A percentile compares a stretch with the other conserved stretches of the same genome.
Conservation (phyloP, 2,888 invertebrate species). For the Parapristionchus giblindavisi region DNA sequence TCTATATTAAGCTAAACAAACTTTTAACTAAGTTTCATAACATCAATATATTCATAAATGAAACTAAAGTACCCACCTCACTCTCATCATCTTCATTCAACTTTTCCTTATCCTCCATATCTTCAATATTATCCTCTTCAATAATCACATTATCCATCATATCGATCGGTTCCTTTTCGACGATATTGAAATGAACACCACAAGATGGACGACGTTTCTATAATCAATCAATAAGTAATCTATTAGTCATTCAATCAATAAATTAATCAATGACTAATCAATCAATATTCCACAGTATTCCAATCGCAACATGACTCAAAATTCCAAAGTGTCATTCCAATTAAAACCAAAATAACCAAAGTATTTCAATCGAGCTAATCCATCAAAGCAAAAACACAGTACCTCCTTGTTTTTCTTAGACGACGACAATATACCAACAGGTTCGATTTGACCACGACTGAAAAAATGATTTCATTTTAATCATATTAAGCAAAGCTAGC, state of each 20-base stretch:
- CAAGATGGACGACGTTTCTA: not conserved
- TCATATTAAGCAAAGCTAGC: not conserved
- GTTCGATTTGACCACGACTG: constrained; percentile 20
- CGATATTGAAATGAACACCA: constrained; percentile 13
- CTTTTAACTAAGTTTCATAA: too few relatives aligned
- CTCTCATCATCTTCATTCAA: not conserved
- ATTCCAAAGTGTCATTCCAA: too few relatives aligned
- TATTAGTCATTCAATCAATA: too few relatives aligned
- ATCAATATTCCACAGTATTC: too few relatives aligned
- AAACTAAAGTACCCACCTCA: not conserved
- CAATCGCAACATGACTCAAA: too few relatives aligned
- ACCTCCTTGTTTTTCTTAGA: not conserved
- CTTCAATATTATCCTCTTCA: not conserved
- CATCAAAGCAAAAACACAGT: not conserved
- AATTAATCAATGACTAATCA: too few relatives aligned
- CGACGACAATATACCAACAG: constrained; percentile 24
- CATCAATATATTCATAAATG: not conserved
- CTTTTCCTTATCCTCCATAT: constrained; percentile 3
- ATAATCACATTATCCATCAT: not conserved
- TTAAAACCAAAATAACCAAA: too few relatives aligned
- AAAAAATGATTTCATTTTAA: not conserved
- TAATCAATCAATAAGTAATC: too few relatives aligned
- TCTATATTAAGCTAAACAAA: too few relatives aligned
- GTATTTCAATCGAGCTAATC: too few relatives aligned
- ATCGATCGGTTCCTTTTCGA: not conserved